Base-by-base conservation (phyloP, 2,888 invertebrate genomes). In the Cremastinae sp. region DNA sequence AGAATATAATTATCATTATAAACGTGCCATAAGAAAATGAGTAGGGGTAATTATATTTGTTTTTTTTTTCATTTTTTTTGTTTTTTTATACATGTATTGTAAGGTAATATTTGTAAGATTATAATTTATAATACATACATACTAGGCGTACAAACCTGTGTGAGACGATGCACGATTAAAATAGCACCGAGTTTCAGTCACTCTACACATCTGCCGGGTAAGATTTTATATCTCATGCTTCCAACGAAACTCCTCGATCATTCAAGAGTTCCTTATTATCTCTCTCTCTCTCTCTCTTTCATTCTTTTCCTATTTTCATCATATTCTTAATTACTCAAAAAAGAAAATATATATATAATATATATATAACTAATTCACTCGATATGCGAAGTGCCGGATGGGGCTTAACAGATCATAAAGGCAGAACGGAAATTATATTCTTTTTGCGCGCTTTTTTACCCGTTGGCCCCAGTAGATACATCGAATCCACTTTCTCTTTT, bases 121-220 rank as follows among this genome's bases (percentile, higher is more conserved):
- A 89, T 87, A 85, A 87, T 89, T 88, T 89, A 89, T 87, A 88
- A 86, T 89, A 89, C 89, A 89, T 88, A 88, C 86, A 87, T 86
- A 84, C 85, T 86, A 87, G 83, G 84, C 81, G 83, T 88, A 86
- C 85, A 86, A 88, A 87, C 79, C 78, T 69, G 71, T 84, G 84
- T 84, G 81, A 85, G 83, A 85, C 85, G 84, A 88, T 86, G 87
- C 86, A 84, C 83, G 84, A 84, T 86, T 85, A 87, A 86, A 85
- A 85, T 86, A 88, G 88, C 87, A 88, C 87, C 88, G 83, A 84
- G 81, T 82, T 75, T 86, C 85, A 85, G 84, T 87, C 85, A 82
- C 83, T 84, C 81, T 83, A 80, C 81, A 82, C 83, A 74, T 78
- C 78, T 81, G 59, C 78, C 53, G 69, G 62, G 54, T 65, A 59